Percentiles rank a stretch among this genome's conserved stretches.
phyloP scores from a whole-genome alignment of 2,888 invertebrate species.

The Gonocerus acuteangulatus region DNA sequence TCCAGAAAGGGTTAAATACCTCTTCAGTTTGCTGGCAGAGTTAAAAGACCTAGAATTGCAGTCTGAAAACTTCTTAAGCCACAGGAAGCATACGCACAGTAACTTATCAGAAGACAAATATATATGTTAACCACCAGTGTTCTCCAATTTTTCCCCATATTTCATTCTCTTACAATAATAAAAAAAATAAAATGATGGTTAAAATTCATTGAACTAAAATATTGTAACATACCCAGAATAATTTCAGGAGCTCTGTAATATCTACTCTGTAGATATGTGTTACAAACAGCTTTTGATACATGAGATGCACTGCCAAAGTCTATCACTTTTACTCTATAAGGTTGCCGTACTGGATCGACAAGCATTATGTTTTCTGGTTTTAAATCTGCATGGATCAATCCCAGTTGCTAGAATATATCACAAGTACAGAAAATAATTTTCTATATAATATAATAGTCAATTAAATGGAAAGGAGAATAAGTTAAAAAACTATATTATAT shows the following conservation, averaged over 20 bases:
- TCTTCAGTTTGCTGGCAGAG: no score
- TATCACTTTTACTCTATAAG: slow-evolving; percentile 98
- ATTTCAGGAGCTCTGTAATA: slow-evolving; percentile 98
- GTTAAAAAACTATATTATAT: background rate
- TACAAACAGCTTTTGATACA: slow-evolving; percentile 98
- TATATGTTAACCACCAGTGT: no score
- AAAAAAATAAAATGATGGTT: no score
- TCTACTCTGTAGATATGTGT: slow-evolving; percentile 97
- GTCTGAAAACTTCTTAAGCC: no score
- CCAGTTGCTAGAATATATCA: slow-evolving; percentile 70
- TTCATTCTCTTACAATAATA: no score
- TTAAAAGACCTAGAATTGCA: no score
- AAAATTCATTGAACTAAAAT: no score
- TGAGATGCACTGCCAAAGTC: slow-evolving; percentile 99
- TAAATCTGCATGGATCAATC: slow-evolving; percentile 97
- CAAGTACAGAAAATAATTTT: slow-evolving; percentile 26
- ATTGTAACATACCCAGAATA: slow-evolving; percentile 67
- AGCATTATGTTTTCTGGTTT: slow-evolving; percentile 99
- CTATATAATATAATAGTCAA: background rate
- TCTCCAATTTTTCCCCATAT: no score
- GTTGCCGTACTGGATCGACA: slow-evolving; percentile 95
- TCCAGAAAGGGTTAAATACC: no score
- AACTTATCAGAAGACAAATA: no score
- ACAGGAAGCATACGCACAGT: no score
- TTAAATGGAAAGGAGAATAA: background rate